Evolutionary conservation across 2,888 invertebrate genomes (phyloP).

Genomic region (Cerceris rybyensis): DNA sequence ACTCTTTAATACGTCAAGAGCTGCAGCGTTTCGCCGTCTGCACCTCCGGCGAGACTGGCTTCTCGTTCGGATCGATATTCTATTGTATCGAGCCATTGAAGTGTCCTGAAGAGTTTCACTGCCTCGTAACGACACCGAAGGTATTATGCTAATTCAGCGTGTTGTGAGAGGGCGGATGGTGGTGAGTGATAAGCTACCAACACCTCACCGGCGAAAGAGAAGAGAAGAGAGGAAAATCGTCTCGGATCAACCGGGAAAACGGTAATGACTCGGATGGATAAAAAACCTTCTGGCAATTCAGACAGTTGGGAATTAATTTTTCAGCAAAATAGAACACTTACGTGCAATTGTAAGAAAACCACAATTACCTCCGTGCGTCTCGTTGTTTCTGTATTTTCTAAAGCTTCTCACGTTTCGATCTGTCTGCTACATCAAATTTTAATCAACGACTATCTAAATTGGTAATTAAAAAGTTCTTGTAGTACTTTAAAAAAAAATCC

Average conservation of each 20-base stretch:
- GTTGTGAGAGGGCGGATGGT: constrained; percentile 54
- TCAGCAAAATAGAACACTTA: neutral
- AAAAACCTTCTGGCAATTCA: neutral
- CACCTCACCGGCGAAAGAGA: constrained; percentile 14
- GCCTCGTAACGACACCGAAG: constrained; percentile 56
- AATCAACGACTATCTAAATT: too few relatives aligned
- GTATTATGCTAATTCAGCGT: constrained; percentile 73
- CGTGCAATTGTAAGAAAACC: too few relatives aligned
- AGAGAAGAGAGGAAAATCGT: neutral
- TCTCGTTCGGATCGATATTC: constrained; percentile 69
- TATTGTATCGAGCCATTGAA: constrained; percentile 67
- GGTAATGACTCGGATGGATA: constrained; percentile 2
- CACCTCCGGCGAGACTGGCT: constrained; percentile 48
- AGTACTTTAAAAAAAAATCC: too few relatives aligned
- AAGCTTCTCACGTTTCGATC: too few relatives aligned
- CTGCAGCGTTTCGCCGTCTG: constrained; percentile 41
- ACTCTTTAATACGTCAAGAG: constrained; percentile 49
- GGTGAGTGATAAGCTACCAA: constrained; percentile 56
- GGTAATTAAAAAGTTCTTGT: too few relatives aligned
- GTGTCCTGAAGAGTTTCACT: constrained; percentile 60
- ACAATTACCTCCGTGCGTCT: too few relatives aligned
- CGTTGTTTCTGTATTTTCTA: too few relatives aligned
- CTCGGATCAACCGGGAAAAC: constrained; percentile 4
- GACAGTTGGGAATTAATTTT: neutral
- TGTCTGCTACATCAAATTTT: too few relatives aligned